phyloP scores from a whole-genome alignment of 2,888 invertebrate species.

The Agelastica alni region DNA sequence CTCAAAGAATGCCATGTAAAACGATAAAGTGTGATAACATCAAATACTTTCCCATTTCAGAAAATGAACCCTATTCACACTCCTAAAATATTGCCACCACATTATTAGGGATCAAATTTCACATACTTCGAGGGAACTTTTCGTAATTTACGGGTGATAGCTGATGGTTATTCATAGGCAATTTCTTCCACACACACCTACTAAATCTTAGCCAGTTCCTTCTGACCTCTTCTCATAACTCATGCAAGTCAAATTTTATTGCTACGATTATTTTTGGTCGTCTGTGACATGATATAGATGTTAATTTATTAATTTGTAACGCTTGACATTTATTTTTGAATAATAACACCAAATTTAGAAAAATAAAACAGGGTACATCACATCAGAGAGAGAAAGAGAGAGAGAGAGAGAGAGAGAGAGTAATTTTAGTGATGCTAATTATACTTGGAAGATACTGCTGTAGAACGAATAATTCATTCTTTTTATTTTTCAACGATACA shows the following conservation, averaged over 20 bases:
- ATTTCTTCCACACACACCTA: conserved; percentile 46
- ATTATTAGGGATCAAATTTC: conserved; percentile 51
- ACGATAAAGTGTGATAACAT: conserved; percentile 2
- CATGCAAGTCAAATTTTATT: conserved; percentile 32
- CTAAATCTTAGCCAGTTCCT: conserved; percentile 41
- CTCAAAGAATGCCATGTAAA: conserved; percentile 1
- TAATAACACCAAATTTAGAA: no score
- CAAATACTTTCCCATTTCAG: conserved; percentile 1
- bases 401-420: no score
- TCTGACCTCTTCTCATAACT: conserved; percentile 33
- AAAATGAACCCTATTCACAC: conserved; percentile 20
- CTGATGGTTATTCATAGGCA: conserved; percentile 48
- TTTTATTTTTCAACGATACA: no score
- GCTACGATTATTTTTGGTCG: conserved; percentile 37
- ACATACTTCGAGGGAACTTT: conserved; percentile 50
- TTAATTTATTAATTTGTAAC: no score
- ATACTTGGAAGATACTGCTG: no score
- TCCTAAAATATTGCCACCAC: conserved; percentile 45
- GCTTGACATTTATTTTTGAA: no score
- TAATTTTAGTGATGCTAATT: no score
- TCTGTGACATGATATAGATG: conserved; percentile 26
- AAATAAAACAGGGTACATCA: no score
- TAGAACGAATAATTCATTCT: no score
- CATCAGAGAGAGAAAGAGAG: no score
- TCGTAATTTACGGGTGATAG: conserved; percentile 50